Evolutionary conservation across 2,888 invertebrate genomes (phyloP), one percentile per base, ranked within the genome.

Genomic region (Yponomeuta plumbellus): DNA sequence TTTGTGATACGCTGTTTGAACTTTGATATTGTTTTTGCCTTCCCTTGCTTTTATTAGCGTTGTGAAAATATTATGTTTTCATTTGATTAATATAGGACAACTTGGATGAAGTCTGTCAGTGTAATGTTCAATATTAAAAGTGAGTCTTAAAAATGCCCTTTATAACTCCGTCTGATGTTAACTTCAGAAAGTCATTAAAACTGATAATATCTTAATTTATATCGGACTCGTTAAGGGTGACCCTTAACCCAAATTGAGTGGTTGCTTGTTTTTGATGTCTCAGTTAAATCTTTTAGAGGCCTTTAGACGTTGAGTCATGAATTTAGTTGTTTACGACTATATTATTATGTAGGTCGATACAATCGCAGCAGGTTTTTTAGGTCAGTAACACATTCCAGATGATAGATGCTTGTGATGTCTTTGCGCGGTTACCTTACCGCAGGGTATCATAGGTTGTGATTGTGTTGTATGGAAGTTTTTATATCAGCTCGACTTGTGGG

Each of bases 261-360:
- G 76, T 76, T 75, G 68, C 75, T 76, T 74, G 75, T 77, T 77
- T 79, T 76, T 79, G 76, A 82, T 78, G 81, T 77, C 75, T 79
- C 73, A 52, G 79, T 81, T 83, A 82, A 83, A 84, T 77, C 76
- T 81, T 85, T 84, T 81, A 84, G 77, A 75, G 79, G 73, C 76
- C 74, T 76, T 81, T 76, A 76, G 75, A 72, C 44, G 68, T 66
- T 5, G 44, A 17, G 44, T 52, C 44, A 17, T 17, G 17, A 17
- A 5, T 52, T 52, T 52, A 17, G 17, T 17, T 52, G 44, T 17
- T 52, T 52, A 52, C 44, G 44, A 34, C 34, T 34, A 34, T 10
- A 34, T 34, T n/a, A n/a, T 6, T 34, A 34, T 6, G 8, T 34
- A 34, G 34, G 26, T 26, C 26, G 5, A 34, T 34, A 34, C 8